Evolutionary conservation across 2,888 invertebrate genomes (phyloP).

Genomic region (Mesoligia furuncula): DNA sequence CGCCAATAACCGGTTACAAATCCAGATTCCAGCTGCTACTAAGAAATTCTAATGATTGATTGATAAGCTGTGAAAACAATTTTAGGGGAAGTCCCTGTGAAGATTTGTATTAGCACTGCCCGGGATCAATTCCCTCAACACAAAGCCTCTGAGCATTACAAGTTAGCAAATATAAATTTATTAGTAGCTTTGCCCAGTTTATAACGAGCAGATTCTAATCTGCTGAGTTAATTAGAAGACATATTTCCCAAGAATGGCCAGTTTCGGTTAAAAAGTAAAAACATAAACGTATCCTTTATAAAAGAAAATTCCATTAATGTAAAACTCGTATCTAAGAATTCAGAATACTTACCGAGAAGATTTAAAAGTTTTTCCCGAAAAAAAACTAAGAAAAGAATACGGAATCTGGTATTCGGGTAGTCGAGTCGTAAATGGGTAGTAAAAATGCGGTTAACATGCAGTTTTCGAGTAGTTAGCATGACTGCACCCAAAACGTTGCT

Average conservation of each 20-base stretch:
- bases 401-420: slow-evolving; percentile 35
- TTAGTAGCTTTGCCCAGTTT: background rate
- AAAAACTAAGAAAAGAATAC: slow-evolving; percentile 35
- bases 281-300: background rate
- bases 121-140: background rate
- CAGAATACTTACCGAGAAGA: slow-evolving; percentile 6
- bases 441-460: slow-evolving; percentile 60
- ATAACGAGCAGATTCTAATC: background rate
- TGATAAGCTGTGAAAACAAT: background rate
- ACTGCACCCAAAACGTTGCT: slow-evolving; percentile 35
- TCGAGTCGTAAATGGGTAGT: slow-evolving; percentile 56
- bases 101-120: background rate
- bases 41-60: background rate
- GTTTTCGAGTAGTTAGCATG: slow-evolving; percentile 50
- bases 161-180: background rate
- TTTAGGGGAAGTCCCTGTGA: no score
- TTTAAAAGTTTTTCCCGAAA: background rate
- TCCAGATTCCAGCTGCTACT: background rate
- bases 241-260: background rate
- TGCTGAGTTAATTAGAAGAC: background rate
- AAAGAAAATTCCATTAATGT: background rate
- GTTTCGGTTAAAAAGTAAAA: background rate
- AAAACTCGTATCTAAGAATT: slow-evolving; percentile 18
- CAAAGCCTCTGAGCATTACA: background rate
- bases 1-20: background rate